Percentiles rank a stretch among this genome's conserved stretches.
Evolutionary conservation across 1,140 invertebrate genomes (phyloP).

Genomic region (Bombus superbus): DNA sequence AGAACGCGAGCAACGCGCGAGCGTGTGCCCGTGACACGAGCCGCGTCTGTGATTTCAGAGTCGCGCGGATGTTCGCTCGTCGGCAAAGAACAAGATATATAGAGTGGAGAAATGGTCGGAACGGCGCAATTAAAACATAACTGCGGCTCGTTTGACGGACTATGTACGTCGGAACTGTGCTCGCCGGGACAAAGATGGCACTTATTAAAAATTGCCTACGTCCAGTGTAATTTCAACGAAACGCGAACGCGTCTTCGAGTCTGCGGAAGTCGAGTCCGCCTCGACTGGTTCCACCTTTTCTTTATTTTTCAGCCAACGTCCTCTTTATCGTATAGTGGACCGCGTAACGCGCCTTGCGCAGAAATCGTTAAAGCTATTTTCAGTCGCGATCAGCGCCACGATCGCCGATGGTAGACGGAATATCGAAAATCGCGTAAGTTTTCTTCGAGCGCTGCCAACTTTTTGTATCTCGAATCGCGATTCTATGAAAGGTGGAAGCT

Average conservation of each 20-base stretch:
- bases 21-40: not conserved
- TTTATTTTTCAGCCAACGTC: not conserved
- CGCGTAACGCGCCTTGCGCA: too few species aligned
- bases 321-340: too few species aligned
- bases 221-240: not conserved
- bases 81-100: constrained; percentile 16
- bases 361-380: too few species aligned
- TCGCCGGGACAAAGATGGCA: not conserved
- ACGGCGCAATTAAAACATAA: constrained; percentile 48
- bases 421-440: too few species aligned
- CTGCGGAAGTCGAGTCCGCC: not conserved
- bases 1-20: constrained; percentile 2
- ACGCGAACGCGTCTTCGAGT: not conserved
- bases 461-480: not conserved
- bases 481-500: not conserved
- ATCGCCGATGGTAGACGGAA: too few species aligned
- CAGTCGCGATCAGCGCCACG: too few species aligned
- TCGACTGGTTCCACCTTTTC: not conserved
- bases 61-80: not conserved
- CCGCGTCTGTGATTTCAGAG: not conserved
- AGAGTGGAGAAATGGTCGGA: constrained; percentile 31
- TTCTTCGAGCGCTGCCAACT: too few species aligned
- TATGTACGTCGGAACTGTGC: constrained; percentile 6
- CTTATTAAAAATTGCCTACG: constrained; percentile 35
- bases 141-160: constrained; percentile 26